A percentile compares a stretch with the other conserved stretches of the same genome.
These are phyloP conservation scores for Caenorhabditis inopinata DNA, from an alignment of 1,140 invertebrate species.

Conservation along the genomic window DNA sequence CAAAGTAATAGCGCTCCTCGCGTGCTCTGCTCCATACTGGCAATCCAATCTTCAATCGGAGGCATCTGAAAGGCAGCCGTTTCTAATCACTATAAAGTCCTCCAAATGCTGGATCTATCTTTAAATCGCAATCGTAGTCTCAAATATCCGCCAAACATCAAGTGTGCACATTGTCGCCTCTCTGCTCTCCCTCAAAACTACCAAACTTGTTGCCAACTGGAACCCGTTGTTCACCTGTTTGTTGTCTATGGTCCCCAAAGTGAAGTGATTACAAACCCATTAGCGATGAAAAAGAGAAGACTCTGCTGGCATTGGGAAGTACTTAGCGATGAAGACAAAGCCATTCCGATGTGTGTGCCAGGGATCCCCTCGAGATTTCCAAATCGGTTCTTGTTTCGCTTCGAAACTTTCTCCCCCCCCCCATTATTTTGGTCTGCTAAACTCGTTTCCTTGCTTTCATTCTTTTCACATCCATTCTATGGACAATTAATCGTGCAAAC, in stretches of 20 bases:
- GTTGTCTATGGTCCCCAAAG: slow-evolving; percentile 3
- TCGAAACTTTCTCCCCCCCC: not conserved
- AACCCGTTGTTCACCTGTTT: not conserved
- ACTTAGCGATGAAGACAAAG: slow-evolving; percentile 1
- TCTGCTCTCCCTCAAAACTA: no score
- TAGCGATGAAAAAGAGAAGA: not conserved
- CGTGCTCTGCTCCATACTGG: no score
- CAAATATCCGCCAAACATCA: no score
- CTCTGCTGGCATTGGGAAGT: not conserved
- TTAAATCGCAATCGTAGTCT: no score
- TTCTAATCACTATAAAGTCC: no score
- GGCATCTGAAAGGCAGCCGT: no score
- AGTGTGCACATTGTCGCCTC: no score
- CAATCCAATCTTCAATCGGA: no score
- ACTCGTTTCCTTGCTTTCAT: not conserved
- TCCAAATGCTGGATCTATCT: no score
- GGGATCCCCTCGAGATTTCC: slow-evolving; percentile 1
- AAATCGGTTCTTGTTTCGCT: not conserved
- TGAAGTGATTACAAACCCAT: slow-evolving; percentile 21
- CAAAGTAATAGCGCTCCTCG: no score
- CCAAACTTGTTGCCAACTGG: no score
- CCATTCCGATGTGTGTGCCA: not conserved
- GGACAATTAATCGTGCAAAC: not conserved
- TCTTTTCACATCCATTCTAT: not conserved
- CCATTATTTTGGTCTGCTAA: not conserved